Evolutionary conservation across 2,113 vertebrate species (phyloP), one percentile per base, ranked within the genome.

Genomic region (Scalopus aquaticus): DNA sequence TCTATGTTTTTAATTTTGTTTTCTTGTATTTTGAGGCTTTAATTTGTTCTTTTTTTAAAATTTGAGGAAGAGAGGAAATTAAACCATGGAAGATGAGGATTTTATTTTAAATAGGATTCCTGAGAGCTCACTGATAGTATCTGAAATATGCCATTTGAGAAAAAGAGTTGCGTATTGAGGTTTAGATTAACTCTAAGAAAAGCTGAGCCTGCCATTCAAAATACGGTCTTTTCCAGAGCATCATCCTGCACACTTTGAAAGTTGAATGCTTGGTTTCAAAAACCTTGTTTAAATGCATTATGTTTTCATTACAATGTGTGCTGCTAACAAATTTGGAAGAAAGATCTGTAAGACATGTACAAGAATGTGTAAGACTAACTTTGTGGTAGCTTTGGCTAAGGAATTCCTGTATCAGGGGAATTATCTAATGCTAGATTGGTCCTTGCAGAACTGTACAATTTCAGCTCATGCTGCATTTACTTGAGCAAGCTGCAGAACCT

Each of bases 51-150:
- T 69, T 91, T 58, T 95, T 86, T 69, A 88, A 73, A 88, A 62
- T 82, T 60, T 93, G 88, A 85, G 37, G 22, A 77, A 96, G 49
- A 91, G 85, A 88, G 67, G 39, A 93, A 84, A 74, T 91, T 94
- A 88, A 91, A 96, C 67, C 28, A 62, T 64, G 24, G 39, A 80
- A 84, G 46, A 82, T 90, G 30, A 90, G 16, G 30, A 44, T 84
- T 95, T 56, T 56, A 56, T 56, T 65, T 95, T 81, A 26, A 94
- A 32, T 77, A 88, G n/a, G 26, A 87, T 81, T 92, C 49, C 37
- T 91, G 11, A 91, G 51, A 79, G 56, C 78, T 82, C 69, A 78
- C 19, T 62, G 64, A 5, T 44, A 51, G 12, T 92, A 76, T 82
- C 24, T 96, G 62, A 91, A 91, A 64, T 85, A 69, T 51, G 51